Evolutionary conservation across 35 echinoderm and acorn worm genomes (phyloP).

Genomic region (Lytechinus variegatus): DNA sequence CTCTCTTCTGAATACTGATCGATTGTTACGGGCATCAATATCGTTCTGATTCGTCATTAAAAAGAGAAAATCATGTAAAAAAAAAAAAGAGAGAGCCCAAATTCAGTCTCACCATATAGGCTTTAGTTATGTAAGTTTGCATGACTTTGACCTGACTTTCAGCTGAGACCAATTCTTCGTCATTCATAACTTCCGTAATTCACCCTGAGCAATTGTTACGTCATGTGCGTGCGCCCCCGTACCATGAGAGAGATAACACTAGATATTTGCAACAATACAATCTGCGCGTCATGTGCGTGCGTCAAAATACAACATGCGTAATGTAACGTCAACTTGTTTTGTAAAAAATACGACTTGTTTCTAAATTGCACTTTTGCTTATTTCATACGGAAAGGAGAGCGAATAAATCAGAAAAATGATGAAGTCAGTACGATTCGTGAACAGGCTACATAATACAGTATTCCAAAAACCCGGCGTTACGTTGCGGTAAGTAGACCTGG

Average conservation of each 20-base stretch:
- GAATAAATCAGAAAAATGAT: conserved; percentile 16
- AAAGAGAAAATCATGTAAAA: too few species aligned
- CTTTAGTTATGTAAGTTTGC: neutral
- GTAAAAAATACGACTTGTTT: neutral
- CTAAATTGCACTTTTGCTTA: neutral
- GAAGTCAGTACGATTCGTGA: conserved; percentile 40
- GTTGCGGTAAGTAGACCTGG: neutral
- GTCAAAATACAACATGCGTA: neutral
- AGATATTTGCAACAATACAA: neutral
- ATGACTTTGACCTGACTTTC: conserved; percentile 38
- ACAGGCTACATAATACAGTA: conserved; percentile 33
- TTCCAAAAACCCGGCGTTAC: neutral
- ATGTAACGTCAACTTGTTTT: neutral
- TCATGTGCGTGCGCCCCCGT: neutral
- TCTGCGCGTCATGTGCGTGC: neutral
- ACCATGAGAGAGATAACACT: neutral
- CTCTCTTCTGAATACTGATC: too few species aligned
- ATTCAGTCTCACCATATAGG: too few species aligned
- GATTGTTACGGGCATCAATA: too few species aligned
- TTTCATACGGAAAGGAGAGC: neutral
- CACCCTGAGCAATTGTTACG: neutral
- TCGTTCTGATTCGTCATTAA: too few species aligned
- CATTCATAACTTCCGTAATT: conserved; percentile 5
- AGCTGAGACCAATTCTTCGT: neutral
- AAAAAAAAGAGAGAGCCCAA: too few species aligned